These are phyloP conservation scores for Pocillopora grandis DNA, from an alignment of 92 coral and sea anemone genomes.

Conservation along the genomic window DNA sequence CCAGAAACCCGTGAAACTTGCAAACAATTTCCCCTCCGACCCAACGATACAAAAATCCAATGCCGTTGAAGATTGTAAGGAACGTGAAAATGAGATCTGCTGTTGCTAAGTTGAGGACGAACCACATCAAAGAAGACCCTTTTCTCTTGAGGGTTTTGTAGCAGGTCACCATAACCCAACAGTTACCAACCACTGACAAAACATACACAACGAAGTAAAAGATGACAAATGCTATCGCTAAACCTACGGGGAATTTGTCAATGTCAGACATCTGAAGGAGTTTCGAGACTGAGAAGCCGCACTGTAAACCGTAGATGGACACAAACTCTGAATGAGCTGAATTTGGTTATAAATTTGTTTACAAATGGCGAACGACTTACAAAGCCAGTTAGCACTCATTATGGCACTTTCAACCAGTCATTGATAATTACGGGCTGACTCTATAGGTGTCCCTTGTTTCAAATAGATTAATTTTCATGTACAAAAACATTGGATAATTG, in stretches of 20 bases:
- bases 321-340: no score
- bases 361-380: no score
- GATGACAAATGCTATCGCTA: neutral
- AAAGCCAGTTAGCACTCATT: no score
- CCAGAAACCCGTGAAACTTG: neutral
- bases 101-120: conserved; percentile 3
- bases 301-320: neutral
- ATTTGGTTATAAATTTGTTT: no score
- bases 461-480: no score
- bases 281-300: neutral
- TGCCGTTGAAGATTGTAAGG: neutral
- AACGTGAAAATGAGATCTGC: conserved; percentile 10
- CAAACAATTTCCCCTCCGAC: neutral
- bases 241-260: neutral
- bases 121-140: neutral
- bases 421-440: no score
- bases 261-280: neutral
- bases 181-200: conserved; percentile 5
- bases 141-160: neutral
- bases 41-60: neutral
- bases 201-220: neutral
- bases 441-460: no score
- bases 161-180: conserved; percentile 2
- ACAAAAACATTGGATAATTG: no score
- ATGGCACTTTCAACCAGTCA: no score